A percentile compares a stretch with the other conserved stretches of the same genome.
These are phyloP conservation scores for Microcebus ravelobensis DNA, from an alignment of 2,113 vertebrate genomes.

Conservation along the genomic window DNA sequence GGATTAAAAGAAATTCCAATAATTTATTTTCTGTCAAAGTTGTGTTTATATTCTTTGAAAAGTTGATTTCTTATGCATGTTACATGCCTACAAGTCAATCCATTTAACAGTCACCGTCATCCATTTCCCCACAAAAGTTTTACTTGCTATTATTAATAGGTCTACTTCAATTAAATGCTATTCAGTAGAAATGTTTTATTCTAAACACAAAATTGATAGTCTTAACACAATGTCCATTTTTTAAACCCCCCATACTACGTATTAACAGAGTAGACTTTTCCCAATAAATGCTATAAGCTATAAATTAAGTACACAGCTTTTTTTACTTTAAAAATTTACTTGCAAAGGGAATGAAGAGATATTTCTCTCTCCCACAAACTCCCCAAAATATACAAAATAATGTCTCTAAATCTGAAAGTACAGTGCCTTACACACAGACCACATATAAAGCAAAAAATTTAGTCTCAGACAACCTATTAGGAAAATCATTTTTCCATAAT, in stretches of 20 bases:
- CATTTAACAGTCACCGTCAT: conserved; percentile 20
- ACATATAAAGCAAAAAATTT: neutral
- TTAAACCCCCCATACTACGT: neutral
- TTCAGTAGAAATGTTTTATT: conserved; percentile 23
- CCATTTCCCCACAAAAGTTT: neutral
- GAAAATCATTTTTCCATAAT: neutral
- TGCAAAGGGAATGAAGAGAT: neutral
- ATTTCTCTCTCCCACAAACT: neutral
- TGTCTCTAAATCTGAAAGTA: conserved; percentile 18
- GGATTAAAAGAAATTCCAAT: conserved; percentile 46
- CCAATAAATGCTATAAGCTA: conserved; percentile 21
- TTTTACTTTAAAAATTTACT: conserved; percentile 20
- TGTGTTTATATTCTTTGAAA: conserved; percentile 49
- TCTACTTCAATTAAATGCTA: conserved; percentile 42
- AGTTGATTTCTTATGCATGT: conserved; percentile 34
- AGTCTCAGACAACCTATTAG: neutral
- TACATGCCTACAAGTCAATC: conserved; percentile 16
- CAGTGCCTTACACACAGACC: neutral
- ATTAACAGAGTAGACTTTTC: neutral
- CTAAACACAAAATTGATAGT: neutral
- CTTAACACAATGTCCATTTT: neutral
- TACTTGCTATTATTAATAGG: neutral
- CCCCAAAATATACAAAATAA: neutral
- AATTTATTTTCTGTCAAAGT: conserved; percentile 56
- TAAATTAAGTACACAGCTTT: neutral